These are phyloP conservation scores for Semicossyphus pulcher DNA, from an alignment of 2,113 vertebrate species.

Conservation along the genomic window DNA sequence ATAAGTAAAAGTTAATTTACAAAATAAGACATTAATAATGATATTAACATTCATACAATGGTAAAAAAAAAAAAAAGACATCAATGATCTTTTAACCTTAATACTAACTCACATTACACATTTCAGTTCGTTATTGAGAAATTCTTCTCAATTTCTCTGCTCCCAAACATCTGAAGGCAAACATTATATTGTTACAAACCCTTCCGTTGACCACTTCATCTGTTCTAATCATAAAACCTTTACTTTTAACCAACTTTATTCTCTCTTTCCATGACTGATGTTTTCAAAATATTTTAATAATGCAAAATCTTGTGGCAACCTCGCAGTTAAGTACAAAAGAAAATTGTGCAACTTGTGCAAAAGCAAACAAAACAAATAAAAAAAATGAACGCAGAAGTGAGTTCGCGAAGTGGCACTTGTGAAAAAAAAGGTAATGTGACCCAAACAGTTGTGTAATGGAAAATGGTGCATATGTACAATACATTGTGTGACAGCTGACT, in stretches of 20 bases:
- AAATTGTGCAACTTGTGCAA: slow-evolving; percentile 79
- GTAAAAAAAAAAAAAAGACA: slow-evolving; percentile 66
- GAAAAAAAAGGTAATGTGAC: slow-evolving; percentile 40
- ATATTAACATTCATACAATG: slow-evolving; percentile 65
- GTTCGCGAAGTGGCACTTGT: slow-evolving; percentile 58
- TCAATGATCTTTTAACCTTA: slow-evolving; percentile 44
- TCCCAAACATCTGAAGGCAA: slow-evolving; percentile 58
- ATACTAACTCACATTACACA: slow-evolving; percentile 69
- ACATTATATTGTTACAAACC: slow-evolving; percentile 32
- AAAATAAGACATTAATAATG: slow-evolving; percentile 65
- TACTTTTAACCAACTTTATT: slow-evolving; percentile 6
- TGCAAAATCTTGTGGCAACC: slow-evolving; percentile 36
- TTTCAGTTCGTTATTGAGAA: slow-evolving; percentile 65
- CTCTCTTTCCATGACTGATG: slow-evolving; percentile 12
- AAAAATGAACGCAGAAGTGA: slow-evolving; percentile 39
- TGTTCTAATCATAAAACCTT: not conserved
- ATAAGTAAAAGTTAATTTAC: slow-evolving; percentile 68
- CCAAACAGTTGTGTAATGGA: slow-evolving; percentile 46
- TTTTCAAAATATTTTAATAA: slow-evolving; percentile 22
- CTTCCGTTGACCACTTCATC: slow-evolving; percentile 21
- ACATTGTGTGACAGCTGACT: slow-evolving; percentile 46
- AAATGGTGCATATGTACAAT: slow-evolving; percentile 46
- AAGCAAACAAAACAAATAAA: slow-evolving; percentile 46
- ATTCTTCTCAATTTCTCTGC: slow-evolving; percentile 48
- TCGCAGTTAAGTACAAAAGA: slow-evolving; percentile 39